These are phyloP conservation scores for Caerostris extrusa DNA, from an alignment of 1,140 invertebrate genomes.

Conservation along the genomic window DNA sequence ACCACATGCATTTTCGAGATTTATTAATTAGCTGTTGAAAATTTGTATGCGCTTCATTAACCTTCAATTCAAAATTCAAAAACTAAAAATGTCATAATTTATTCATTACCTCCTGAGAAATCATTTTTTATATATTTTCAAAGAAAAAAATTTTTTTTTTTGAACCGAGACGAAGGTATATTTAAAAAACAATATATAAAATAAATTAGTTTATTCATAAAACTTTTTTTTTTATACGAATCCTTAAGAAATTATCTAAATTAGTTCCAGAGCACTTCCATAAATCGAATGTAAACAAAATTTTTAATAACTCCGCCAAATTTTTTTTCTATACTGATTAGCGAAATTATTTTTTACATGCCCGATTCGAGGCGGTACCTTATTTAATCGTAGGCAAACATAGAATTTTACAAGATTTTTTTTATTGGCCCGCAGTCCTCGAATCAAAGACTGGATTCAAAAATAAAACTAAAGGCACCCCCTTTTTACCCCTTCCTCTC, in stretches of 20 bases:
- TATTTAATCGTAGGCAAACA: slow-evolving; percentile 59
- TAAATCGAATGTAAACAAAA: slow-evolving; percentile 41
- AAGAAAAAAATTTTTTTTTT: not conserved
- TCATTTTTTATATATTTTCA: not conserved
- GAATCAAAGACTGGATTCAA: slow-evolving; percentile 16
- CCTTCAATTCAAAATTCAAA: not conserved
- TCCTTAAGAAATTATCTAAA: slow-evolving; percentile 56
- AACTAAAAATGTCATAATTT: not conserved
- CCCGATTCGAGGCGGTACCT: slow-evolving; percentile 30
- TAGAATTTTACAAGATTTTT: not conserved
- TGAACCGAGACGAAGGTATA: not conserved
- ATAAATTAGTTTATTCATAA: slow-evolving; percentile 48
- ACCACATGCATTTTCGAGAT: not conserved
- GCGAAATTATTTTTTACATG: slow-evolving; percentile 52
- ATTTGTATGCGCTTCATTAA: not conserved
- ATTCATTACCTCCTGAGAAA: not conserved
- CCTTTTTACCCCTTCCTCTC: not conserved
- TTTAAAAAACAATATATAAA: slow-evolving; percentile 34
- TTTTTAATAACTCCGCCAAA: slow-evolving; percentile 30
- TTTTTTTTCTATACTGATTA: slow-evolving; percentile 26
- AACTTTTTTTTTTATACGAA: slow-evolving; percentile 26
- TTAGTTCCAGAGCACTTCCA: slow-evolving; percentile 34
- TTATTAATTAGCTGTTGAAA: not conserved
- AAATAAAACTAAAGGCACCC: slow-evolving; percentile 23
- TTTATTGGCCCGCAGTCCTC: slow-evolving; percentile 31